A percentile compares a stretch with the other conserved stretches of the same genome.
These are phyloP conservation scores for Dicrostonyx torquatus DNA, from an alignment of 2,797 vertebrate species.

Conservation along the genomic window DNA sequence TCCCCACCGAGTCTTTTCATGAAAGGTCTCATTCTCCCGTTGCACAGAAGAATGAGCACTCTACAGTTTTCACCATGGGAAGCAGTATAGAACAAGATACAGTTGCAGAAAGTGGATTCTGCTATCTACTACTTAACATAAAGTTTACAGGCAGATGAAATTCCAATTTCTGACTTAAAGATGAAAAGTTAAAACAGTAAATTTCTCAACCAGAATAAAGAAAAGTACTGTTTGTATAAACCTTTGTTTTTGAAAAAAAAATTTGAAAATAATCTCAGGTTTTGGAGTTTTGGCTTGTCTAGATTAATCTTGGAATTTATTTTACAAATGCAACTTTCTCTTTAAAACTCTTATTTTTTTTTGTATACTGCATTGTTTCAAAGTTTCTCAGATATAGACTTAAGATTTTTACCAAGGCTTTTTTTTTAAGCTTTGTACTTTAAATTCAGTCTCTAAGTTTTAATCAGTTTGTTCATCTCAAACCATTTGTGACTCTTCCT, in stretches of 20 bases:
- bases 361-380: constrained; percentile 19
- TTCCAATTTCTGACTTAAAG: constrained; percentile 25
- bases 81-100: constrained; percentile 16
- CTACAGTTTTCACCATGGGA: constrained; percentile 51
- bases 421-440: constrained; percentile 40
- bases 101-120: constrained; percentile 39
- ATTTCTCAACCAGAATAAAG: constrained; percentile 39
- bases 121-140: constrained; percentile 21
- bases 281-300: constrained; percentile 71
- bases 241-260: constrained; percentile 56
- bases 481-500: constrained; percentile 55
- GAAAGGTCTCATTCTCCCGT: constrained; percentile 32
- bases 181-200: constrained; percentile 51
- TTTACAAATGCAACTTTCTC: constrained; percentile 66
- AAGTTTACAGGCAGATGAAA: constrained; percentile 58
- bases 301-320: constrained; percentile 62
- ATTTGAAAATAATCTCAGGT: constrained; percentile 46
- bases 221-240: constrained; percentile 28
- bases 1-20: constrained; percentile 48
- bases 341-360: constrained; percentile 36
- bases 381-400: constrained; percentile 50
- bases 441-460: constrained; percentile 54
- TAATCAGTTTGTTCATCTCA: constrained; percentile 53
- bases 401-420: constrained; percentile 29
- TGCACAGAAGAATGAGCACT: constrained; percentile 37